Evolutionary conservation across 1,140 invertebrate species (phyloP).

Genomic region (Aricia agestis): DNA sequence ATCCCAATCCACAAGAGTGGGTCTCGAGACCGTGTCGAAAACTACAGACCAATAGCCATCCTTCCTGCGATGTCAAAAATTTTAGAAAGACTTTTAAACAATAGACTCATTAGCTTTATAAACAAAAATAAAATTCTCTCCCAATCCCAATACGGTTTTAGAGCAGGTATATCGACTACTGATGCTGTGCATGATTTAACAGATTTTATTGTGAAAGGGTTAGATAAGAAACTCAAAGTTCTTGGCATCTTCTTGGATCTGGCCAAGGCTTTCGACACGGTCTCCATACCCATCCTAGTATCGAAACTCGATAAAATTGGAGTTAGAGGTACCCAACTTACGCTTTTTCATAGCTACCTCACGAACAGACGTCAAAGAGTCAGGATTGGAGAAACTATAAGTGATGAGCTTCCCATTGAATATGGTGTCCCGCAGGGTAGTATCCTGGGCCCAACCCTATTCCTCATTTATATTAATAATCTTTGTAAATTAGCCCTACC

Average conservation of each 20-base stretch:
- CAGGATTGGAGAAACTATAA: constrained; percentile 18
- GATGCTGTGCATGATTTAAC: neutral
- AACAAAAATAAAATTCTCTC: neutral
- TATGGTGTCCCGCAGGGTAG: constrained; percentile 28
- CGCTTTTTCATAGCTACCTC: constrained; percentile 21
- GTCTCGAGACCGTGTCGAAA: neutral
- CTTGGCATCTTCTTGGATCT: neutral
- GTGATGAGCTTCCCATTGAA: constrained; percentile 13
- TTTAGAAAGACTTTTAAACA: neutral
- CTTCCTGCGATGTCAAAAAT: neutral
- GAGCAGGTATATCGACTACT: neutral
- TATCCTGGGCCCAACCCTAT: constrained; percentile 26
- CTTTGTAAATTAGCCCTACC: constrained; percentile 16
- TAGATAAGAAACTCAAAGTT: neutral
- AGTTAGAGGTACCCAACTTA: constrained; percentile 1
- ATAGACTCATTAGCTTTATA: neutral
- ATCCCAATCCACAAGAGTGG: too few species aligned
- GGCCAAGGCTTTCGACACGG: constrained; percentile 5
- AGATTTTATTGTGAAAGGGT: neutral
- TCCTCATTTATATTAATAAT: constrained; percentile 25
- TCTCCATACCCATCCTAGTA: constrained; percentile 3
- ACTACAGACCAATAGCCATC: neutral
- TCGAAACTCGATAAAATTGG: constrained; percentile 5
- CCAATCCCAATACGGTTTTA: neutral
- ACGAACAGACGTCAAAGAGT: constrained; percentile 24